These are phyloP conservation scores for Slavum lentiscoides DNA, from an alignment of 2,888 invertebrate species.

Conservation along the genomic window DNA sequence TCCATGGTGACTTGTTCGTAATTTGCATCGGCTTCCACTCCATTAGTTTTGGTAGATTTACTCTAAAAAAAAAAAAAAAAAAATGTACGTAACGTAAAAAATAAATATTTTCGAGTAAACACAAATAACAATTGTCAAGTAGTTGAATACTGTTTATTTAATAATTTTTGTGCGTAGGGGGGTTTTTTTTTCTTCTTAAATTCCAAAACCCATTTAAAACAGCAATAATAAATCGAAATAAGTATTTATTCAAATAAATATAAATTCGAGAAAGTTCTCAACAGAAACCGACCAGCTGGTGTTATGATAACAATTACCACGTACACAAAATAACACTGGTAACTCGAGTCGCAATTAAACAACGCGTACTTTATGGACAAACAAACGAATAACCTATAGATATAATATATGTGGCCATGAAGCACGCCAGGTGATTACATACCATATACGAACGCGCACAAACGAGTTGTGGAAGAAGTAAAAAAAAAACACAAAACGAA, in stretches of 20 bases:
- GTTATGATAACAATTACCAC: slow-evolving; percentile 14
- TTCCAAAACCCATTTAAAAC: no score
- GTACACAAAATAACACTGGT: background rate
- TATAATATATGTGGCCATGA: background rate
- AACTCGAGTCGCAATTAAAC: background rate
- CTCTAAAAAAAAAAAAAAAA: no score
- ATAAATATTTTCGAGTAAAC: background rate
- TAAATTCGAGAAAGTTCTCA: background rate
- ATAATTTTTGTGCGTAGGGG: no score
- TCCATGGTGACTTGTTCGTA: slow-evolving; percentile 80
- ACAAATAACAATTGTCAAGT: no score
- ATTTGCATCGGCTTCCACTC: slow-evolving; percentile 64
- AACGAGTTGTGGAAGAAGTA: background rate
- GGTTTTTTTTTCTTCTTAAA: no score
- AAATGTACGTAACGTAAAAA: slow-evolving; percentile 18
- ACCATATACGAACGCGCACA: background rate
- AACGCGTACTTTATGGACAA: no score
- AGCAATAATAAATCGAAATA: no score
- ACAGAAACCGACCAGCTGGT: background rate
- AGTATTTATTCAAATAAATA: no score
- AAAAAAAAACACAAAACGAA: background rate
- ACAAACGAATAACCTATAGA: no score
- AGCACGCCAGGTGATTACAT: no score
- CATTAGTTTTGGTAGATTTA: slow-evolving; percentile 33
- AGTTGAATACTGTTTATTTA: background rate